Evolutionary conservation across 2,797 vertebrate genomes (phyloP).

Genomic region (Petrocephalus schoutedeni): DNA sequence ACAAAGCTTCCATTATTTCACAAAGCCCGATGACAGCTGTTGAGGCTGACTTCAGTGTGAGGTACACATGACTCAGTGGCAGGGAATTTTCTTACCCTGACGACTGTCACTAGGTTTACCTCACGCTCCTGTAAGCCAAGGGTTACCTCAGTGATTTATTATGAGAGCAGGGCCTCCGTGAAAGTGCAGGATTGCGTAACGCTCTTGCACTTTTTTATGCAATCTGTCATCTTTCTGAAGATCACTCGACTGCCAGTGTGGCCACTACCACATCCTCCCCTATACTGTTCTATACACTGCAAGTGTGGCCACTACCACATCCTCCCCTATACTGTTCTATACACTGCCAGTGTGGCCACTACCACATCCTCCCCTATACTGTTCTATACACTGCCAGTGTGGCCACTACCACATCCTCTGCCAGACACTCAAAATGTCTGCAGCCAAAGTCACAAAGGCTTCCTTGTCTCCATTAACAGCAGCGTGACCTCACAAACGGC

Average conservation of each 20-base stretch:
- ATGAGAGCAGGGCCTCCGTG: slow-evolving; percentile 9
- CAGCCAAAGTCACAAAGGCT: neutral
- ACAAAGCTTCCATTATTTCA: neutral
- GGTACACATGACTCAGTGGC: neutral
- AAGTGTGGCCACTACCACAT: neutral
- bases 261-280: neutral
- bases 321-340: too few species aligned
- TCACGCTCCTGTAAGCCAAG: neutral
- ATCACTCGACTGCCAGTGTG: neutral
- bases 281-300: too few species aligned
- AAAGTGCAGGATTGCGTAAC: neutral
- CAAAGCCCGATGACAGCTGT: neutral
- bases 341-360: neutral
- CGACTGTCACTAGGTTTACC: neutral
- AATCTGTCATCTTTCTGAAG: neutral
- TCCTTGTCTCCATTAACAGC: neutral
- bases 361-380: too few species aligned
- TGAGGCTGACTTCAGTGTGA: neutral
- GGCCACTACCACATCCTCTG: neutral
- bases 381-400: neutral
- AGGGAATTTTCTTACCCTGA: neutral
- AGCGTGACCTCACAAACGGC: neutral
- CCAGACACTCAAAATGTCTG: neutral
- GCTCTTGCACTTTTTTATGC: neutral
- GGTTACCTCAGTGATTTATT: slow-evolving; percentile 32